These are phyloP conservation scores for Samia ricini DNA, from an alignment of 1,140 invertebrate species.

Conservation along the genomic window DNA sequence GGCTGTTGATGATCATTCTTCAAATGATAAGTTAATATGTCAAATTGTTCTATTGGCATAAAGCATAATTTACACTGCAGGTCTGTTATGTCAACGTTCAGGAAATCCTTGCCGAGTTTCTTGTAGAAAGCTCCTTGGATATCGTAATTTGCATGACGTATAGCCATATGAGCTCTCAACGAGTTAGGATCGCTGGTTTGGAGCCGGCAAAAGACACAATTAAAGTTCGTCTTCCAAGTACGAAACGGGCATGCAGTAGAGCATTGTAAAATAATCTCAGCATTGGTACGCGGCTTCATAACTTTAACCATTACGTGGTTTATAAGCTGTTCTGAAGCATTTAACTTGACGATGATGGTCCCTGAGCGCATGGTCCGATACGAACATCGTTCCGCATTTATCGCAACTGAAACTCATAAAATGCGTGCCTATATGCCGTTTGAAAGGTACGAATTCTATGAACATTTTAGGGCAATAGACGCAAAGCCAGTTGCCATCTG, in stretches of 20 bases:
- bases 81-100: conserved; percentile 66
- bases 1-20: conserved; percentile 61
- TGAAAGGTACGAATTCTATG: conserved; percentile 50
- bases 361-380: conserved; percentile 53
- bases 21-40: conserved; percentile 53
- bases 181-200: conserved; percentile 54
- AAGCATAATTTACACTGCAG: conserved; percentile 67
- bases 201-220: conserved; percentile 63
- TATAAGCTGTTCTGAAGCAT: conserved; percentile 59
- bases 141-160: conserved; percentile 55
- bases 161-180: conserved; percentile 50
- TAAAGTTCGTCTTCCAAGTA: conserved; percentile 66
- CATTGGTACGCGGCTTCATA: conserved; percentile 52
- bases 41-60: conserved; percentile 51
- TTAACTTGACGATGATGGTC: conserved; percentile 62
- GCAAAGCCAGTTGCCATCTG: conserved; percentile 47
- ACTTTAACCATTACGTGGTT: conserved; percentile 55
- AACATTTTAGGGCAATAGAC: conserved; percentile 55
- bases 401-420: conserved; percentile 66
- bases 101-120: conserved; percentile 62
- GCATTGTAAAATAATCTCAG: conserved; percentile 63
- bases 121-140: conserved; percentile 63
- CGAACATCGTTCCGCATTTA: conserved; percentile 62
- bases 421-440: conserved; percentile 57
- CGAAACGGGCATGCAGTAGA: conserved; percentile 60